A percentile compares a stretch with the other conserved stretches of the same genome.
Conservation (phyloP, 2,888 invertebrate species). For the Toxonevra muliebris region DNA sequence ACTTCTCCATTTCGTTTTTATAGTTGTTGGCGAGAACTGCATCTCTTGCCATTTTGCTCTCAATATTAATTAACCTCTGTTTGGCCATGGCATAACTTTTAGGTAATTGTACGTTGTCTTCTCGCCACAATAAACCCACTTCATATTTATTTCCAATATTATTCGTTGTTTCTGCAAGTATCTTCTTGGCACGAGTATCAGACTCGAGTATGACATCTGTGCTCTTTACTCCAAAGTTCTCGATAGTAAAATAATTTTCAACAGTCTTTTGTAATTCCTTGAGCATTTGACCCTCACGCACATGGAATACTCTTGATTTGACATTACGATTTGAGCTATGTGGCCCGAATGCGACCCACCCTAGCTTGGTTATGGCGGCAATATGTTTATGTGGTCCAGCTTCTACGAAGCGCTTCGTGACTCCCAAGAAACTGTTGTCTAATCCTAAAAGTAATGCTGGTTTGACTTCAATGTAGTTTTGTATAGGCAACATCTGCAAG, state of each 20-base stretch:
- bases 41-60: constrained; percentile 6
- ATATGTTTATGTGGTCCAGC: constrained; percentile 11
- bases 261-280: not conserved
- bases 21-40: not conserved
- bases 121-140: constrained; percentile 1
- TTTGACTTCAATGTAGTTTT: not conserved
- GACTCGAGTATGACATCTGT: constrained; percentile 3
- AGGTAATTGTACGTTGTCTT: constrained; percentile 9
- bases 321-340: not conserved
- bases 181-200: not conserved
- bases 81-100: constrained; percentile 11
- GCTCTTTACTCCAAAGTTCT: constrained; percentile 11
- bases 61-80: not conserved
- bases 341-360: constrained; percentile 11
- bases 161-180: not conserved
- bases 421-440: constrained; percentile 5
- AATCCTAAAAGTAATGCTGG: constrained; percentile 6
- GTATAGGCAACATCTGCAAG: not conserved
- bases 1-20: constrained; percentile 8
- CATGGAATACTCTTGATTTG: not conserved
- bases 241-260: constrained; percentile 12
- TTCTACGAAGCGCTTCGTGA: not conserved
- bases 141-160: not conserved
- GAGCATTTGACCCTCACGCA: not conserved
- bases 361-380: constrained; percentile 9